phyloP scores from a whole-genome alignment of 2,113 vertebrate species.

The Brienomyrus brachyistius region DNA sequence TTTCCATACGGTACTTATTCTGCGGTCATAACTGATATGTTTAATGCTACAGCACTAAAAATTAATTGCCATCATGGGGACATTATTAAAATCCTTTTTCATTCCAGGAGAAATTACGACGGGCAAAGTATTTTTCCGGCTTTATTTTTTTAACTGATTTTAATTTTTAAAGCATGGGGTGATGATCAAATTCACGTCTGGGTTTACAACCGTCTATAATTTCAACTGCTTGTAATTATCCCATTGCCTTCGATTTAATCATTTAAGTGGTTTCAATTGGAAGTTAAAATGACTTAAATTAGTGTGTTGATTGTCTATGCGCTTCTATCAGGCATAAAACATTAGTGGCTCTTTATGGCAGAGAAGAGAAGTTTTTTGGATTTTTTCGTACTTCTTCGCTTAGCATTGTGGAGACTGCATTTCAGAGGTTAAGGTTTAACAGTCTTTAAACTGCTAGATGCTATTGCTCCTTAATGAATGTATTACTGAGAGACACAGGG shows the following conservation, averaged over 20 bases:
- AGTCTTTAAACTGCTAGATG: not conserved
- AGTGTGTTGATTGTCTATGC: slow-evolving; percentile 4
- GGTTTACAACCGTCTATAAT: slow-evolving; percentile 2
- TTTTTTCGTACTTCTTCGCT: not conserved
- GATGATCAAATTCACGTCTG: not conserved
- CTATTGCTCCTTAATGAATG: not conserved
- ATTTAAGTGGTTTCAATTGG: not conserved
- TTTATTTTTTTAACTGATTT: slow-evolving; percentile 5
- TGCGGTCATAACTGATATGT: not conserved
- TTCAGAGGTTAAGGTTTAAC: not conserved
- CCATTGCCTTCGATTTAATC: not conserved
- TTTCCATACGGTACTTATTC: too few species aligned
- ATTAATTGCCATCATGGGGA: not conserved
- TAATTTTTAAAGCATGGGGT: not conserved
- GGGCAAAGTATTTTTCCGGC: not conserved
- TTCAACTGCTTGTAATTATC: slow-evolving; percentile 1
- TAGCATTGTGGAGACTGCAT: not conserved
- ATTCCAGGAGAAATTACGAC: not conserved
- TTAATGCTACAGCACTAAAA: not conserved
- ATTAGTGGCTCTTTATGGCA: not conserved
- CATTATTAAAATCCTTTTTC: not conserved
- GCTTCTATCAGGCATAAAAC: not conserved
- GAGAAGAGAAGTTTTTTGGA: not conserved
- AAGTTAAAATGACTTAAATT: slow-evolving; percentile 7
- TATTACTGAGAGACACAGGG: not conserved